A percentile compares a stretch with the other conserved stretches of the same genome.
These are phyloP conservation scores for Asobara japonica DNA, from an alignment of 1,140 invertebrate genomes.

Conservation along the genomic window DNA sequence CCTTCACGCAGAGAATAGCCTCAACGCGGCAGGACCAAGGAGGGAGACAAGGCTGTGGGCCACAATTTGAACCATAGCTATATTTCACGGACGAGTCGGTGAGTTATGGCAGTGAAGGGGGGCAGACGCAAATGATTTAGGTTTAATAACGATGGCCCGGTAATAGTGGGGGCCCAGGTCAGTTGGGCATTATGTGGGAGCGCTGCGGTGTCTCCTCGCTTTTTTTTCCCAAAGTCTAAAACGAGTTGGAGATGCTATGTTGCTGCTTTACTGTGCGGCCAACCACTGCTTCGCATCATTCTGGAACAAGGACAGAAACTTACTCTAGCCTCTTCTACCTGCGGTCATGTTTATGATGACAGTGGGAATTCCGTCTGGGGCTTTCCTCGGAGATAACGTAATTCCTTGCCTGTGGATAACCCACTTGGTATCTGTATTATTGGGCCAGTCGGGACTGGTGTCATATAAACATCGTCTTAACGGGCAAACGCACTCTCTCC, in stretches of 20 bases:
- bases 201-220: constrained; percentile 33
- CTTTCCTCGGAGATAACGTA: constrained; percentile 18
- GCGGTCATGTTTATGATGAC: constrained; percentile 28
- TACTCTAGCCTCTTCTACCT: neutral
- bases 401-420: constrained; percentile 19
- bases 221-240: constrained; percentile 11
- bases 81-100: constrained; percentile 57
- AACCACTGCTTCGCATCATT: neutral
- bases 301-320: neutral
- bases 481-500: constrained; percentile 37
- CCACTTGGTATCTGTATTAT: constrained; percentile 39
- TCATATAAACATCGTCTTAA: constrained; percentile 36
- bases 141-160: constrained; percentile 60
- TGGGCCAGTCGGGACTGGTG: constrained; percentile 9
- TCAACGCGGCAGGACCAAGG: neutral
- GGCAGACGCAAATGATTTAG: constrained; percentile 63
- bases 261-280: too few species aligned
- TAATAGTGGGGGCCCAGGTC: constrained; percentile 45
- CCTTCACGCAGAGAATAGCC: neutral
- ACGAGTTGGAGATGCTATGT: neutral
- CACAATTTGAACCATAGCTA: constrained; percentile 61
- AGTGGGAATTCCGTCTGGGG: neutral
- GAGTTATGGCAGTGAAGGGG: constrained; percentile 57
- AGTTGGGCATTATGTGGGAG: constrained; percentile 53
- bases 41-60: constrained; percentile 43